Conservation (phyloP, 1,140 invertebrate genomes). For the Tetragonula clypearis region DNA sequence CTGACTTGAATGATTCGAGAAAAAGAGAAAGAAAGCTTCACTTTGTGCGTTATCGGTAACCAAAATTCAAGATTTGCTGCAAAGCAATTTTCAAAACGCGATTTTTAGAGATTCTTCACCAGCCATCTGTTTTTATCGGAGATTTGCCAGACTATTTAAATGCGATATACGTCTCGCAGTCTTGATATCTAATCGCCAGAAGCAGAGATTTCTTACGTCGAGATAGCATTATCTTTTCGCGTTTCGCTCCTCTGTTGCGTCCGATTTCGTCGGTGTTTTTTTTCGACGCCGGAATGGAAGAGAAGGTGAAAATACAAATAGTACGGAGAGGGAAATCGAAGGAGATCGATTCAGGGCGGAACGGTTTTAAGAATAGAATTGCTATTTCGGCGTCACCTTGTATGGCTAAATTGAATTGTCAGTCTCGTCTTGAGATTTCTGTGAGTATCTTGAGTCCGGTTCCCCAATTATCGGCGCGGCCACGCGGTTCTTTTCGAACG, state of each 20-base stretch:
- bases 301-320: not conserved
- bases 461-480: not conserved
- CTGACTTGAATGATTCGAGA: not conserved
- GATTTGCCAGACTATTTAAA: too few relatives aligned
- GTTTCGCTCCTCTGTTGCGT: not conserved
- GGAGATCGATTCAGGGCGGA: not conserved
- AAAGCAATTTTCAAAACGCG: not conserved
- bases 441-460: not conserved
- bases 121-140: not conserved
- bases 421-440: slow-evolving; percentile 8
- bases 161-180: too few relatives aligned
- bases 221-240: not conserved
- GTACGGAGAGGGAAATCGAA: not conserved
- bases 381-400: slow-evolving; percentile 7
- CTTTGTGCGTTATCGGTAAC: not conserved
- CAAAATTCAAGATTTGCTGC: not conserved
- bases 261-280: not conserved
- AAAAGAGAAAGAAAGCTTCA: not conserved
- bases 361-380: slow-evolving; percentile 14
- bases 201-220: not conserved
- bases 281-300: not conserved
- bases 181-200: not conserved
- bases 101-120: not conserved
- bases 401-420: slow-evolving; percentile 18
- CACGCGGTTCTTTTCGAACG: not conserved